phyloP scores from a whole-genome alignment of 2,797 vertebrate species.

The Acanthiza pusilla region DNA sequence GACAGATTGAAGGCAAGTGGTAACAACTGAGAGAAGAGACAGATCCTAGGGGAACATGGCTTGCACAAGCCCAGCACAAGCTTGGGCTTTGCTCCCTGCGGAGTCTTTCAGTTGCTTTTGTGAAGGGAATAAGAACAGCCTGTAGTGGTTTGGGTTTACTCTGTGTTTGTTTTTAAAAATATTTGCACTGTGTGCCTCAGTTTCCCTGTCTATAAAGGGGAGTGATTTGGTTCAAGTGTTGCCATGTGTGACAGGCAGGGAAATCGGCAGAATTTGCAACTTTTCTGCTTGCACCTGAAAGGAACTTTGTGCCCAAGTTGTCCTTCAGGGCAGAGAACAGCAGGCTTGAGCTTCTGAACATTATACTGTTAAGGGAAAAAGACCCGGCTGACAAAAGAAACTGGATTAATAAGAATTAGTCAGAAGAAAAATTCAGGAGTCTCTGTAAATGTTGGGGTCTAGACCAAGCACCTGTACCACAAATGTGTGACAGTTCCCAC shows the following conservation, averaged over 20 bases:
- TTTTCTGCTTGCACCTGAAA: background rate
- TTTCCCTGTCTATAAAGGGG: background rate
- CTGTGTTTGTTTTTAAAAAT: background rate
- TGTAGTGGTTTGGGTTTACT: background rate
- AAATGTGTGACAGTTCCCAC: constrained; percentile 23
- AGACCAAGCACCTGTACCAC: constrained; percentile 52
- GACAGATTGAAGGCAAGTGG: background rate
- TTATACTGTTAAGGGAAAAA: background rate
- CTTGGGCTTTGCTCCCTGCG: background rate
- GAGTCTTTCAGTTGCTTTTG: background rate
- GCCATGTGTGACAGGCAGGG: background rate
- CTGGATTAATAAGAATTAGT: background rate
- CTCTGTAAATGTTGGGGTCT: constrained; percentile 7
- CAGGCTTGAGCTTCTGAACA: background rate
- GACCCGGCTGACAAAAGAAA: background rate
- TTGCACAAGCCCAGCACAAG: background rate
- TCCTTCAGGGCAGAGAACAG: background rate
- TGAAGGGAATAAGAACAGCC: background rate
- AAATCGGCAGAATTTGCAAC: background rate
- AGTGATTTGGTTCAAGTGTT: background rate
- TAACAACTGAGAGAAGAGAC: background rate
- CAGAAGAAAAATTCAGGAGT: background rate
- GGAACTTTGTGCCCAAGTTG: background rate
- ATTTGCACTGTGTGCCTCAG: background rate
- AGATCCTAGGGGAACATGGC: rapidly evolving